Evolutionary conservation across 1,140 invertebrate species (phyloP).

Genomic region (Tyrophagus putrescentiae): DNA sequence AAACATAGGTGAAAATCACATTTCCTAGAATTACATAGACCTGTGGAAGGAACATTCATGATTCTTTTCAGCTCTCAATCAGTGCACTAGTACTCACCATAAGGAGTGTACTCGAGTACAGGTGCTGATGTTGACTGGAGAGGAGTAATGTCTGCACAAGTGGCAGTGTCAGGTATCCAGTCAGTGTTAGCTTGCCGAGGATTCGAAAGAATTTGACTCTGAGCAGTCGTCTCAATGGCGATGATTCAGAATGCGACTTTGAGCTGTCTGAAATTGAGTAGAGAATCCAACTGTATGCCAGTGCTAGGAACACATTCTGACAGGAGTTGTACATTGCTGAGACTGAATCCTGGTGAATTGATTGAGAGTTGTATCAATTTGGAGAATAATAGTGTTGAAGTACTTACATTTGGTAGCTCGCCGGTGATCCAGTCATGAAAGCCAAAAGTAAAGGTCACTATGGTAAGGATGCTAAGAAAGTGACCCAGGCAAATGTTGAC

Average conservation of each 20-base stretch:
- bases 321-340: slow-evolving; percentile 21
- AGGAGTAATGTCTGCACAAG: slow-evolving; percentile 21
- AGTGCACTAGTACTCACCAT: slow-evolving; percentile 8
- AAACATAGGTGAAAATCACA: slow-evolving; percentile 20
- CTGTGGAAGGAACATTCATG: slow-evolving; percentile 13
- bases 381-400: background rate
- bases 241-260: background rate
- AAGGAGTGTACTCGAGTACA: slow-evolving; percentile 17
- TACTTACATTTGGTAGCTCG: slow-evolving; percentile 20
- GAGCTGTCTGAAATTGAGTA: background rate
- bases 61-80: background rate
- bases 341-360: background rate
- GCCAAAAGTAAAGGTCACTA: slow-evolving; percentile 6
- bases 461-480: slow-evolving; percentile 1
- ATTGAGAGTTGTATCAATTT: background rate
- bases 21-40: slow-evolving; percentile 22
- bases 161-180: slow-evolving; percentile 13
- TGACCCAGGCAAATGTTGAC: background rate
- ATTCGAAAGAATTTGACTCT: background rate
- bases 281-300: slow-evolving; percentile 7
- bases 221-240: background rate
- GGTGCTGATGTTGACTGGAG: slow-evolving; percentile 19
- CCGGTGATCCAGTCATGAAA: slow-evolving; percentile 19
- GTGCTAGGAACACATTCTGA: slow-evolving; percentile 6
- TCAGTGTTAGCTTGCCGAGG: slow-evolving; percentile 19